These are phyloP conservation scores for Paramisgurnus dabryanus DNA, from an alignment of 2,113 vertebrate genomes.

Conservation along the genomic window DNA sequence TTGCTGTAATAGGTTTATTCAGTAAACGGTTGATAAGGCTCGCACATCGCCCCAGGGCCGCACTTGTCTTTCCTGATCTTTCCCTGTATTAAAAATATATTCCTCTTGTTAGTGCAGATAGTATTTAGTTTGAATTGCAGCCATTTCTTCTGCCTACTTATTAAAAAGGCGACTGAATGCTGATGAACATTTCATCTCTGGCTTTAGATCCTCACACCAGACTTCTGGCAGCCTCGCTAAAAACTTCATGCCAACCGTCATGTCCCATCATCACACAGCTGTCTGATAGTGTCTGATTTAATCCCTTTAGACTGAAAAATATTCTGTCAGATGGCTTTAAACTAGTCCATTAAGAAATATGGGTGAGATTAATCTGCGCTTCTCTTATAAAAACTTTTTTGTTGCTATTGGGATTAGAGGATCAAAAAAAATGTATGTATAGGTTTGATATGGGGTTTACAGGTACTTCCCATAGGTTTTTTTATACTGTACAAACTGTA, in stretches of 20 bases:
- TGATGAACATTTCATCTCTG: not conserved
- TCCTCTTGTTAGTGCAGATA: not conserved
- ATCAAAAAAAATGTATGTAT: too few relatives aligned
- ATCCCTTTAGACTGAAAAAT: not conserved
- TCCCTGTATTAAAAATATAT: constrained; percentile 3
- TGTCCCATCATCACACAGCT: not conserved
- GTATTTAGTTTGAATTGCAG: constrained; percentile 29
- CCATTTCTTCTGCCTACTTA: constrained; percentile 5
- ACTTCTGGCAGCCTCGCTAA: too few relatives aligned
- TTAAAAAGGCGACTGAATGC: constrained; percentile 1
- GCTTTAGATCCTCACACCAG: not conserved
- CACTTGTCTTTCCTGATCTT: constrained; percentile 34
- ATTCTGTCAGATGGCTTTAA: not conserved
- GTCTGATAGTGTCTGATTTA: not conserved
- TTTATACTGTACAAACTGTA: too few relatives aligned
- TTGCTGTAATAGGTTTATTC: constrained; percentile 51
- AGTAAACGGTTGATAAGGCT: constrained; percentile 50
- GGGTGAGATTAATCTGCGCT: not conserved
- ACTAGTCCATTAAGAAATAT: not conserved
- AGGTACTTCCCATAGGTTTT: too few relatives aligned
- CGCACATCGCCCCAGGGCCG: constrained; percentile 8
- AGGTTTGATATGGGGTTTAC: too few relatives aligned
- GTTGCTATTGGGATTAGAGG: too few relatives aligned
- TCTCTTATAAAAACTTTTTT: not conserved
- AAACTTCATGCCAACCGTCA: not conserved